A percentile compares a stretch with the other conserved stretches of the same genome.
phyloP scores from a whole-genome alignment of 2,797 vertebrate genomes.

The Sardinella longiceps region DNA sequence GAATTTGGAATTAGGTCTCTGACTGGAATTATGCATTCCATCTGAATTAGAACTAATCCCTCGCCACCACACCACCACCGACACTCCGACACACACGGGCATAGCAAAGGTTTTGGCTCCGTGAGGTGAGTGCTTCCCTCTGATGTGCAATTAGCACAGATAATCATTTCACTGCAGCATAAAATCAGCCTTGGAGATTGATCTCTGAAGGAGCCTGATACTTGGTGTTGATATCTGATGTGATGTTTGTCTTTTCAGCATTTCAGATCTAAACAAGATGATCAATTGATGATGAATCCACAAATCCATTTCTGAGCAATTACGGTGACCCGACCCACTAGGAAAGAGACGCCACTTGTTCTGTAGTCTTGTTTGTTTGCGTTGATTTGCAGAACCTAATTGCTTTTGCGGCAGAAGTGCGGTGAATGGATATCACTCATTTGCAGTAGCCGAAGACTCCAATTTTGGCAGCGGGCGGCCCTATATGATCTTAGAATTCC shows the following conservation, averaged over 20 bases:
- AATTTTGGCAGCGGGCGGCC: not conserved
- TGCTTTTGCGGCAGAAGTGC: not conserved
- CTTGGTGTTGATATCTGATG: not conserved
- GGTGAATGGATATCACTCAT: not conserved
- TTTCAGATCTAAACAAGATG: not conserved
- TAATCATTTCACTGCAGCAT: not conserved
- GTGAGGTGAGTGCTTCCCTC: not conserved
- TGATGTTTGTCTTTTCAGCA: no score
- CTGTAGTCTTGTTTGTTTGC: not conserved
- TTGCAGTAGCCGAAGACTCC: not conserved
- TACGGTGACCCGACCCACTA: not conserved
- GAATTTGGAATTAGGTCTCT: not conserved
- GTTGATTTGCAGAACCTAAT: no score
- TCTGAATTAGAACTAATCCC: not conserved
- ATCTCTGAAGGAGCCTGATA: not conserved
- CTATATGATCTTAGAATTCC: not conserved
- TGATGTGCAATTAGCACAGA: not conserved
- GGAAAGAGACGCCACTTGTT: not conserved
- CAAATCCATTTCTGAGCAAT: no score
- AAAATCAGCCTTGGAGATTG: not conserved
- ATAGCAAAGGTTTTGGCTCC: not conserved
- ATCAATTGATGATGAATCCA: no score
- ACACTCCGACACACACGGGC: not conserved
- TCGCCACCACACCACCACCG: not conserved
- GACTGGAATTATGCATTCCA: not conserved